Base-by-base conservation (phyloP, 2,888 invertebrate genomes). In the Dorcus parallelipipedus region DNA sequence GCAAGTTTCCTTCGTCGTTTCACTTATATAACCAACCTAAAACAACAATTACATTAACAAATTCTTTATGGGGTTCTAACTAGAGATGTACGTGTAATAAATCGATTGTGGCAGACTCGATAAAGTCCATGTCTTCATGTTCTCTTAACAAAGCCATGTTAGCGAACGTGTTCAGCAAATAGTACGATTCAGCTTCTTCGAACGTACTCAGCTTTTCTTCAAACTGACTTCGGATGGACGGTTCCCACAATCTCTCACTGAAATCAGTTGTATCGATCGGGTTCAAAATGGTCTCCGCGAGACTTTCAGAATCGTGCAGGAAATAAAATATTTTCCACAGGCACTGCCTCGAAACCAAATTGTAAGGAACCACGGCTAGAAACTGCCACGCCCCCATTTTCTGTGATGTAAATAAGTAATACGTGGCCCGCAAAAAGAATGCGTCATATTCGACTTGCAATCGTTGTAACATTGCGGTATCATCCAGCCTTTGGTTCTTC, bases 311-410 rank as follows among this genome's bases (percentile, higher is more conserved):
- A 49, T 81, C 78, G 65, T 86, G 86, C 4, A 88, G 74, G 67
- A 83, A 83, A 67, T 84, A 85, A 72, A 85, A 87, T 56, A 88
- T 80, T 69, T 83, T 83, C 88, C 88, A 89, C n/a, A 87, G 71
- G 4, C 83, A 82, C 49, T 78, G 76, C 0, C 80, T 71, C 8
- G 86, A 83, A 33, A 88, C 81, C 49, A 82, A 78, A 60, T 81
- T 78, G 70, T 86, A 90, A 0, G 92, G 91, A 65, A 91, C 80
- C 17, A 88, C 86, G 9, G 90, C 88, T 66, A 92, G 83, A 78
- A 91, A 92, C 74, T 93, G 91, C 89, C 91, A 90, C 2, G 90
- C 87, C 7, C 90, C 89, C 60, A 89, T 80, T 71, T 87, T 86
- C 49, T 87, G 85, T 0, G 89, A 87, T 2, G 85, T 83, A 71